Percentiles rank a stretch among this genome's conserved stretches.
Evolutionary conservation across 2,113 vertebrate genomes (phyloP).

Genomic region (Megaceryle maxima): DNA sequence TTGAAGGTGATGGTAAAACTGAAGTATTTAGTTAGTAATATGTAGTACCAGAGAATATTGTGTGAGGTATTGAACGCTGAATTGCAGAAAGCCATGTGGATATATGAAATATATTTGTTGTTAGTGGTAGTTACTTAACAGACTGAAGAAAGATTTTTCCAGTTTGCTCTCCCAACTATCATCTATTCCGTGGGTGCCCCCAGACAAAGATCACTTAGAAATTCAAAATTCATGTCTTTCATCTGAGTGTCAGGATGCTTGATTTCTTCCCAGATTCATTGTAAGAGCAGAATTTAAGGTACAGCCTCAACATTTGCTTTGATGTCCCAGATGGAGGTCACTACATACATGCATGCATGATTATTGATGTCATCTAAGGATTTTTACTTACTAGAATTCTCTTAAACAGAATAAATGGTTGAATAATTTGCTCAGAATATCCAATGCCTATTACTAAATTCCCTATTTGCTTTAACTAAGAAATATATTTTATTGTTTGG

Average conservation of each 20-base stretch:
- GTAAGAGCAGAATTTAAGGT: background rate
- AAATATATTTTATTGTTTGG: background rate
- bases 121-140: background rate
- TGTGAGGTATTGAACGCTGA: background rate
- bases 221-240: background rate
- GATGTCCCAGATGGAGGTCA: background rate
- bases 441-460: background rate
- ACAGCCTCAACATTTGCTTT: background rate
- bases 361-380: background rate
- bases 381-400: background rate
- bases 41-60: background rate
- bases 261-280: background rate
- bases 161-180: background rate
- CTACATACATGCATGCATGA: background rate
- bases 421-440: background rate
- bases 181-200: background rate
- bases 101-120: background rate
- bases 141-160: background rate
- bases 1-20: background rate
- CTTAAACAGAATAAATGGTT: background rate
- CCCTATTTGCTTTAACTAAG: background rate
- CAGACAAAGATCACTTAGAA: background rate
- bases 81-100: background rate
- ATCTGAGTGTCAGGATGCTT: background rate
- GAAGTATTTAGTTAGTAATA: background rate